phyloP scores from a whole-genome alignment of 1,140 invertebrate genomes.

The Lepidurus arcticus region DNA sequence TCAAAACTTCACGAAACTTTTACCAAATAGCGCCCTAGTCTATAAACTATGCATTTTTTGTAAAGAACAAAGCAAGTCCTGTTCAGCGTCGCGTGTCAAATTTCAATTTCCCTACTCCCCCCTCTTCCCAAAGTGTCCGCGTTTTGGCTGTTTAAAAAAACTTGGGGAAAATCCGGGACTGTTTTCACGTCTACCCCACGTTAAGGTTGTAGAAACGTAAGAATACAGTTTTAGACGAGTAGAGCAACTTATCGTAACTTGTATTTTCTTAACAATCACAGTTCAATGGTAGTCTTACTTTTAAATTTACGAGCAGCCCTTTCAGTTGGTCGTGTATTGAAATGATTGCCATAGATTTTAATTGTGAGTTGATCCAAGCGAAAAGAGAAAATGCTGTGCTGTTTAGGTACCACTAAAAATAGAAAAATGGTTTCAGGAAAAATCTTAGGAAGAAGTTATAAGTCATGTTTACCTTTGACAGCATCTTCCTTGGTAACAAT shows the following conservation, averaged over 20 bases:
- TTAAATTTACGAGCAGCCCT: slow-evolving; percentile 66
- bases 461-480: slow-evolving; percentile 56
- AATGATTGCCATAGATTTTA: slow-evolving; percentile 61
- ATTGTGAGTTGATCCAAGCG: slow-evolving; percentile 53
- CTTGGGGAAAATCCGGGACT: neutral
- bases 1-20: neutral
- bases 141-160: neutral
- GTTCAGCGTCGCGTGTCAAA: neutral
- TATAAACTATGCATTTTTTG: slow-evolving; percentile 14
- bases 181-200: neutral
- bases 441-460: neutral
- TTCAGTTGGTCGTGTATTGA: slow-evolving; percentile 58
- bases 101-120: neutral
- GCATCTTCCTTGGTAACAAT: slow-evolving; percentile 58
- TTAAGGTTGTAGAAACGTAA: neutral
- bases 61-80: neutral
- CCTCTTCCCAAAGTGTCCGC: neutral
- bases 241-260: neutral
- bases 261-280: slow-evolving; percentile 41
- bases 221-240: slow-evolving; percentile 12
- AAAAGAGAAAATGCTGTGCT: slow-evolving; percentile 57
- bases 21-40: slow-evolving; percentile 11
- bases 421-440: slow-evolving; percentile 32
- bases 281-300: slow-evolving; percentile 49
- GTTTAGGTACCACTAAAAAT: slow-evolving; percentile 61